Percentiles rank a stretch among this genome's conserved stretches.
Evolutionary conservation across 2,888 invertebrate species (phyloP).

Genomic region (Spodoptera picta): DNA sequence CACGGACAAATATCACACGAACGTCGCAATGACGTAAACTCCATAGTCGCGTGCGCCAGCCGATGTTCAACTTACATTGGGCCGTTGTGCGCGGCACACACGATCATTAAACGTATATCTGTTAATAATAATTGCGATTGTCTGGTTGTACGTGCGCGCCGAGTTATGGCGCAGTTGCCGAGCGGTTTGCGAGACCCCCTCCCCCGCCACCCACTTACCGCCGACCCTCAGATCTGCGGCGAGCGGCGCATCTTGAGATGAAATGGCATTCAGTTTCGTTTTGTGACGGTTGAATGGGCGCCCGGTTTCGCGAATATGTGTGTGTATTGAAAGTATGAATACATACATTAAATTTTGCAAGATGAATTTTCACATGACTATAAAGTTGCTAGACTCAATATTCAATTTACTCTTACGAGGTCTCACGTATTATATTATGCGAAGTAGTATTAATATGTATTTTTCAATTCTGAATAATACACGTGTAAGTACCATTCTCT

Average conservation of each 20-base stretch:
- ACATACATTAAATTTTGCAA: constrained; percentile 56
- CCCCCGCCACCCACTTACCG: constrained; percentile 61
- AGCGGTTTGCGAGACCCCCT: constrained; percentile 64
- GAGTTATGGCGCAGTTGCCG: constrained; percentile 85
- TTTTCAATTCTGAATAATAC: constrained; percentile 6
- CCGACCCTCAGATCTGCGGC: constrained; percentile 69
- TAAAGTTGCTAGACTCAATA: constrained; percentile 23
- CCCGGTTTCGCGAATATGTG: constrained; percentile 68
- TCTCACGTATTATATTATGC: constrained; percentile 1
- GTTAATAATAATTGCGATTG: constrained; percentile 87
- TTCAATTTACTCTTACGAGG: constrained; percentile 30
- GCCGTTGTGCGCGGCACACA: constrained; percentile 71
- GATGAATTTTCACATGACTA: constrained; percentile 44
- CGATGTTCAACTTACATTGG: constrained; percentile 67
- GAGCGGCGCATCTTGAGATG: constrained; percentile 78
- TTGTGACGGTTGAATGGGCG: constrained; percentile 81
- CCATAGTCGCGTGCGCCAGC: constrained; percentile 69
- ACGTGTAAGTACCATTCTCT: constrained; percentile 9
- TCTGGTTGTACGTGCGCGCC: constrained; percentile 84
- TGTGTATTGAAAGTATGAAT: constrained; percentile 64
- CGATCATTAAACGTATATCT: constrained; percentile 85
- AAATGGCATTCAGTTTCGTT: constrained; percentile 80
- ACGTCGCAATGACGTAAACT: constrained; percentile 67
- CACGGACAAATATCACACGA: constrained; percentile 72
- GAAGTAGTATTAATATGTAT: constrained; percentile 1